phyloP scores from a whole-genome alignment of 2,797 vertebrate species.

The Hybognathus amarus region DNA sequence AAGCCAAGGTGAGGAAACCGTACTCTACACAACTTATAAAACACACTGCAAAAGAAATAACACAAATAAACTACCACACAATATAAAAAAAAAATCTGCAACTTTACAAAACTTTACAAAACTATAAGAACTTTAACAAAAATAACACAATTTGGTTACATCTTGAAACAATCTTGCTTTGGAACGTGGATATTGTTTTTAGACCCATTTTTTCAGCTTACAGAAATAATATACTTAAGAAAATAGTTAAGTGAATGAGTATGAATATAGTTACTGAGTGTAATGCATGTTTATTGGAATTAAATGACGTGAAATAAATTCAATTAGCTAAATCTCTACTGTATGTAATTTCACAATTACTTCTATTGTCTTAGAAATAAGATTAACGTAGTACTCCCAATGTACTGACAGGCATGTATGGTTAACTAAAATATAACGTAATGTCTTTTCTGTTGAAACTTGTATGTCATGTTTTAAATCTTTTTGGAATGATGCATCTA shows the following conservation, averaged over 20 bases:
- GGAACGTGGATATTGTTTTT: background rate
- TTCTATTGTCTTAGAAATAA: background rate
- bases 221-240: background rate
- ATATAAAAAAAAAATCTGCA: background rate
- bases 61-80: conserved; percentile 33
- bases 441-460: background rate
- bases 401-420: background rate
- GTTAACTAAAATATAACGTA: too few species aligned
- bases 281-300: background rate
- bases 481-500: too few species aligned
- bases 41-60: background rate
- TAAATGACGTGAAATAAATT: background rate
- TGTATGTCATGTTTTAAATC: too few species aligned
- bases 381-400: background rate
- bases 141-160: background rate
- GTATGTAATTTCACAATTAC: background rate
- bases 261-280: background rate
- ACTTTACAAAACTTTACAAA: background rate
- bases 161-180: background rate
- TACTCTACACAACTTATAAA: background rate
- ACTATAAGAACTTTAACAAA: background rate
- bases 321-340: background rate
- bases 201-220: background rate
- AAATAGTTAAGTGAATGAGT: background rate
- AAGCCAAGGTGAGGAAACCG: conserved; percentile 84